phyloP scores from a whole-genome alignment of 2,113 vertebrate species.

The Craseonycteris thonglongyai region DNA sequence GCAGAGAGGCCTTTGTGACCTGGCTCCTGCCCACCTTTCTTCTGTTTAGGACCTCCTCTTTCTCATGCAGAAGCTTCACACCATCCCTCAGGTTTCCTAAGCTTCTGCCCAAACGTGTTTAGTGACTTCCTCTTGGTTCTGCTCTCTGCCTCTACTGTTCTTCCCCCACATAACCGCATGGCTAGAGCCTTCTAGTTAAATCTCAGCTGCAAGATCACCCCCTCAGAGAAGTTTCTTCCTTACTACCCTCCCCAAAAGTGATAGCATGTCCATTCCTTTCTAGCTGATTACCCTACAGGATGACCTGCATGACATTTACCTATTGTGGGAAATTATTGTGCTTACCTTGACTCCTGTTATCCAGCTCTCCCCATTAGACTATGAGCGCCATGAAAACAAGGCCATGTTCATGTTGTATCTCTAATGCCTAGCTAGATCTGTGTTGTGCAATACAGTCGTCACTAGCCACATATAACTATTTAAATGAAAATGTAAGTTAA shows the following conservation, averaged over 20 bases:
- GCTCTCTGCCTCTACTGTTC: background rate
- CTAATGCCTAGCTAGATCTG: background rate
- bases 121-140: background rate
- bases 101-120: accelerated
- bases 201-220: background rate
- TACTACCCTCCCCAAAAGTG: background rate
- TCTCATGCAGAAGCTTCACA: background rate
- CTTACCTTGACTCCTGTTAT: background rate
- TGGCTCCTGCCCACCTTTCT: background rate
- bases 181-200: background rate
- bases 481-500: background rate
- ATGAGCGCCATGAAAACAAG: background rate
- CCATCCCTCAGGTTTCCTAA: background rate
- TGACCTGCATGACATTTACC: background rate
- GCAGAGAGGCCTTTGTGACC: background rate
- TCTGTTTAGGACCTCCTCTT: background rate
- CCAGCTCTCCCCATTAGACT: background rate
- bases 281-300: background rate
- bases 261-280: background rate
- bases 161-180: background rate
- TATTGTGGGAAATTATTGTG: background rate
- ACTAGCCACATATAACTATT: background rate
- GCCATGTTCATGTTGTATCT: background rate
- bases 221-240: background rate
- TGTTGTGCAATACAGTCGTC: background rate